phyloP scores from a whole-genome alignment of 2,113 vertebrate genomes.

The Hippocampus comes region DNA sequence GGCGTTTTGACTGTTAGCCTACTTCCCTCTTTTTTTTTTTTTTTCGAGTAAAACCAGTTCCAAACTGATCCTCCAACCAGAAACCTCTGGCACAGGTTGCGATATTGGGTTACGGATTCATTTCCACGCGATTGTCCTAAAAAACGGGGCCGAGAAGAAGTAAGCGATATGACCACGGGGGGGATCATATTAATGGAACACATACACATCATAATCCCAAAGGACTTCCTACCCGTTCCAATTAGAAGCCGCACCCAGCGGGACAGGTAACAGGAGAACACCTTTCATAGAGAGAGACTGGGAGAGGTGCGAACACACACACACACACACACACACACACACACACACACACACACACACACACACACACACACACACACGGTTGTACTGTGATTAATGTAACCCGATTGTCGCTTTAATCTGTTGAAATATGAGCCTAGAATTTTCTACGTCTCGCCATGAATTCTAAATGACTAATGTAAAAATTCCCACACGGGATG shows the following conservation, averaged over 20 bases:
- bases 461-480: too few relatives aligned
- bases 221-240: conserved; percentile 72
- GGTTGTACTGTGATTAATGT: conserved; percentile 41
- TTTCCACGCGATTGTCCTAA: conserved; percentile 73
- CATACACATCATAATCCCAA: conserved; percentile 64
- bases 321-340: conserved; percentile 12
- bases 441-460: background rate
- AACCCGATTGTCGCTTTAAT: conserved; percentile 8
- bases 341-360: conserved; percentile 23
- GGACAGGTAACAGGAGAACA: conserved; percentile 70
- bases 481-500: too few relatives aligned
- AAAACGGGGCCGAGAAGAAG: conserved; percentile 61
- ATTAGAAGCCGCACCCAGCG: conserved; percentile 72
- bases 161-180: conserved; percentile 69
- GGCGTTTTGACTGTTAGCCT: background rate
- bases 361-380: conserved; percentile 18
- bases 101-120: conserved; percentile 73
- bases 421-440: background rate
- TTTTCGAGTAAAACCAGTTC: conserved; percentile 16
- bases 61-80: conserved; percentile 56
- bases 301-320: conserved; percentile 57
- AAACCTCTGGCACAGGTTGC: conserved; percentile 44
- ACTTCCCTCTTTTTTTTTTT: conserved; percentile 22
- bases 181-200: conserved; percentile 73
- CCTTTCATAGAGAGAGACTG: conserved; percentile 69